Evolutionary conservation across 1,140 invertebrate genomes (phyloP).

Genomic region (Dendroctonus valens): DNA sequence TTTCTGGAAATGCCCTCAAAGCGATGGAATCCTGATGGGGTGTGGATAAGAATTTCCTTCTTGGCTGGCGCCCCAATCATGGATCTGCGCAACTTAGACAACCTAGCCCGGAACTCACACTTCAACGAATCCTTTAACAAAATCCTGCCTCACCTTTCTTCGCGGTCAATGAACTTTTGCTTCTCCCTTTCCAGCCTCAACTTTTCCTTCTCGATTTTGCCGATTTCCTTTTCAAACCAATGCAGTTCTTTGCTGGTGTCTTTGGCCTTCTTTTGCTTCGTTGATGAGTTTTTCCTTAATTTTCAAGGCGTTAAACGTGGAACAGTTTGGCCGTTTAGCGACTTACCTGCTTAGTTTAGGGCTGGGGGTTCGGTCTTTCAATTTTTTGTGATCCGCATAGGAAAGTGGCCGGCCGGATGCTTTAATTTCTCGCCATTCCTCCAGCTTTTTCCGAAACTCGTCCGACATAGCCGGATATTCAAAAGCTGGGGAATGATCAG

Average conservation of each 20-base stretch:
- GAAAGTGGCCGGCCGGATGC: slow-evolving; percentile 53
- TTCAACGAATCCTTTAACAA: slow-evolving; percentile 59
- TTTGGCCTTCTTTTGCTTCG: slow-evolving; percentile 41
- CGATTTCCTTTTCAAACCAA: slow-evolving; percentile 60
- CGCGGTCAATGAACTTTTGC: slow-evolving; percentile 61
- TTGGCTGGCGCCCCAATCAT: slow-evolving; percentile 55
- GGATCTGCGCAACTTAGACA: slow-evolving; percentile 61
- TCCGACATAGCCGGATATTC: slow-evolving; percentile 63
- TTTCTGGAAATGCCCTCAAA: slow-evolving; percentile 84
- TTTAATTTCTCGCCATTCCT: slow-evolving; percentile 67
- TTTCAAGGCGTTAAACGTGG: background rate
- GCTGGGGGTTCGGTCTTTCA: slow-evolving; percentile 48
- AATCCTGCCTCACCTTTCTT: slow-evolving; percentile 58
- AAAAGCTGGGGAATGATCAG: slow-evolving; percentile 52
- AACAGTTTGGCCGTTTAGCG: slow-evolving; percentile 26
- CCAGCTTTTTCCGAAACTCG: slow-evolving; percentile 67
- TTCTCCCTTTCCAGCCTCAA: slow-evolving; percentile 60
- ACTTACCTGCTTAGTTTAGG: slow-evolving; percentile 48
- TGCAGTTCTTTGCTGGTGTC: slow-evolving; percentile 54
- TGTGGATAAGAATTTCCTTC: slow-evolving; percentile 75
- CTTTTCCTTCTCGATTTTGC: slow-evolving; percentile 63
- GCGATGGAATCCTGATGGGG: slow-evolving; percentile 75
- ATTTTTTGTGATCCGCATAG: slow-evolving; percentile 41
- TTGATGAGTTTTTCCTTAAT: slow-evolving; percentile 31
- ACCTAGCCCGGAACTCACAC: slow-evolving; percentile 53